A percentile compares a stretch with the other conserved stretches of the same genome.
These are phyloP conservation scores for Conus canariensis DNA, from an alignment of 2,888 invertebrate species.

Conservation along the genomic window DNA sequence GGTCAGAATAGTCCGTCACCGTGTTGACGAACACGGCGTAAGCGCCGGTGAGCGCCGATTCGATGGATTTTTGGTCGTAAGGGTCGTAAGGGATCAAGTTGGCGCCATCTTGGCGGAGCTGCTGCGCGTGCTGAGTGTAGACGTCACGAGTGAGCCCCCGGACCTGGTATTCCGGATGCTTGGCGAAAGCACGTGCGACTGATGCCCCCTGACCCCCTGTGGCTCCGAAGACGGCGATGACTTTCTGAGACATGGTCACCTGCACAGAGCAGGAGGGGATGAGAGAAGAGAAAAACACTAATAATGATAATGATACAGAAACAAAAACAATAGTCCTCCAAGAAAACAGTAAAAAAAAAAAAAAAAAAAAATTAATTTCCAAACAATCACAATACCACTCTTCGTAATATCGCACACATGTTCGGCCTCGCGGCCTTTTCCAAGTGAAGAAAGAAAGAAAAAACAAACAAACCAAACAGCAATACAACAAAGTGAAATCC, in stretches of 20 bases:
- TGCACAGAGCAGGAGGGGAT: background rate
- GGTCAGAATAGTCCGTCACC: slow-evolving; percentile 65
- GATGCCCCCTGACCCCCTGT: slow-evolving; percentile 69
- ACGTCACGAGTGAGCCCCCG: slow-evolving; percentile 64
- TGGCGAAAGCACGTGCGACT: slow-evolving; percentile 63
- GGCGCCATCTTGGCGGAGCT: slow-evolving; percentile 54
- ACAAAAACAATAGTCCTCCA: background rate
- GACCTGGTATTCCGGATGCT: slow-evolving; percentile 59
- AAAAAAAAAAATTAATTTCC: too few relatives aligned
- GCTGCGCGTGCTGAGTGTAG: slow-evolving; percentile 55
- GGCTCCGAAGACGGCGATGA: slow-evolving; percentile 68
- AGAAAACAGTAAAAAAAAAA: too few relatives aligned
- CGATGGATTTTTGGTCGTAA: slow-evolving; percentile 50
- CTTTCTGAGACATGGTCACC: slow-evolving; percentile 49
- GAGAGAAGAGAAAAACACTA: background rate
- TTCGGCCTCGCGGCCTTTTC: too few relatives aligned
- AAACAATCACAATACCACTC: too few relatives aligned
- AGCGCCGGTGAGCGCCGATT: slow-evolving; percentile 42
- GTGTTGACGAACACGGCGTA: slow-evolving; percentile 70
- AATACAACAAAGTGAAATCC: too few relatives aligned
- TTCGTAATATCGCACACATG: too few relatives aligned
- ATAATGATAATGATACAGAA: too few relatives aligned
- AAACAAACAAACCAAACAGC: too few relatives aligned
- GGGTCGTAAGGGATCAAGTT: slow-evolving; percentile 61
- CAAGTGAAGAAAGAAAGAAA: too few relatives aligned